Evolutionary conservation across 2,888 invertebrate genomes (phyloP), one percentile per base, ranked within the genome.

Genomic region (Torymus auratus): DNA sequence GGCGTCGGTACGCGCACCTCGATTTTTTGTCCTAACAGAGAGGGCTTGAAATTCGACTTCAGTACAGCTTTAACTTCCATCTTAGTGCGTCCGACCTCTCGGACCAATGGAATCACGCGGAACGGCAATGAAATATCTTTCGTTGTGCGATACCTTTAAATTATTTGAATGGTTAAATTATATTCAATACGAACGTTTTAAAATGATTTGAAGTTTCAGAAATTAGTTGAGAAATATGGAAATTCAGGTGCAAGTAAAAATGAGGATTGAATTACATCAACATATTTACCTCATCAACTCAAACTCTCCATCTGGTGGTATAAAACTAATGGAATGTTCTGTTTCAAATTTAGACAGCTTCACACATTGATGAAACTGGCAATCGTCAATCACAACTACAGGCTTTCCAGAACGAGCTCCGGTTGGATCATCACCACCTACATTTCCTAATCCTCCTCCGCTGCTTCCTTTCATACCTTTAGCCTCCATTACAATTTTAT

Each of bases 61-160:
- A 99, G 93, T 0, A 99, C 99, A 14, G 99, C 98, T 91, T 99
- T 99, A 0, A 99, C 99, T 91, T 99, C 99, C 99, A 99, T 99
- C 92, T 99, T 98, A 87, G 99, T 99, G 85, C 99, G 96, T 0
- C 99, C 99, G 2, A 98, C 98, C 91, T 99, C 99, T 0, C 99
- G 94, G 0, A 99, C 99, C 60, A 99, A 92, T 0, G 99, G 99
- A 89, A 99, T 99, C 82, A 99, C 99, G 84, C 99, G 96, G 94
- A 99, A 99, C 84, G 99, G 99, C 84, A 99, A 93, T 70, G 99
- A 99, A 89, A 99, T 99, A 92, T 99, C 99, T 92, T 99, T 99
- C 23, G 99, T 99, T 76, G 99, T 99, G 83, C 99, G 96, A 92
- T 99, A 99, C 92, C 97, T 97, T 62, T 17, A 5, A 77, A 82